Base-by-base conservation (phyloP, 2,797 vertebrate species). In the Apogon hyalosoma region DNA sequence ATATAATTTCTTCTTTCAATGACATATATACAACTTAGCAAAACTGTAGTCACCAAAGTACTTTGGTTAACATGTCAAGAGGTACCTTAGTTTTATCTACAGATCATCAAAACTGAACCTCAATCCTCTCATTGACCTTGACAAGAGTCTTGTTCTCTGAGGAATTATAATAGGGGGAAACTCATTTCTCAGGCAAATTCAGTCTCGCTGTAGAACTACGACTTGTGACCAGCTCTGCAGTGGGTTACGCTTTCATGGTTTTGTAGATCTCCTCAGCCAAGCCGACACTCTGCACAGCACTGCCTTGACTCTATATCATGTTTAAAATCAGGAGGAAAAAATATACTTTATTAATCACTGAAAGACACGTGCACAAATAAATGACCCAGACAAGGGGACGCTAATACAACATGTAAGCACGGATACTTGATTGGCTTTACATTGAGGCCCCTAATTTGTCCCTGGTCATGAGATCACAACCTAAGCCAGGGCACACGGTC, bases 51-150 rank as follows among this genome's bases (percentile, higher is more conserved):
- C 13, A 21, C 10, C 53, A 6, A 39, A 69, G 46, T 74, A 55
- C 43, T 47, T 71, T 43, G 28, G 14, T 28, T 50, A 47, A 50
- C 73, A 14, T 65, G 33, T 59, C 15, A n/a, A 64, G 59, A 54
- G 33, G 24, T 49, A 31, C 53, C 38, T 53, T 46, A 9, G 41
- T 3, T 42, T 65, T 33, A 57, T 72, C 47, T 31, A 21, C 55
- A 58, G 36, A 65, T 21, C 13, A 43, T 59, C 15, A 63, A 77
- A 81, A 59, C n/a, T 57, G 41, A 61, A 61, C 46, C 42, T 16
- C 55, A 47, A 5, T 14, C 15, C 55, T 15, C 31, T 38, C 14
- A 1, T 42, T 56, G 55, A 49, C 28, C 57, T 70, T 10, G 28
- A 66, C 19, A 15, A 24, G 24, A 15, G 45, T 65, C 47, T 57